Conservation (phyloP, 2,113 vertebrate genomes). For the Ardeotis arabs region DNA sequence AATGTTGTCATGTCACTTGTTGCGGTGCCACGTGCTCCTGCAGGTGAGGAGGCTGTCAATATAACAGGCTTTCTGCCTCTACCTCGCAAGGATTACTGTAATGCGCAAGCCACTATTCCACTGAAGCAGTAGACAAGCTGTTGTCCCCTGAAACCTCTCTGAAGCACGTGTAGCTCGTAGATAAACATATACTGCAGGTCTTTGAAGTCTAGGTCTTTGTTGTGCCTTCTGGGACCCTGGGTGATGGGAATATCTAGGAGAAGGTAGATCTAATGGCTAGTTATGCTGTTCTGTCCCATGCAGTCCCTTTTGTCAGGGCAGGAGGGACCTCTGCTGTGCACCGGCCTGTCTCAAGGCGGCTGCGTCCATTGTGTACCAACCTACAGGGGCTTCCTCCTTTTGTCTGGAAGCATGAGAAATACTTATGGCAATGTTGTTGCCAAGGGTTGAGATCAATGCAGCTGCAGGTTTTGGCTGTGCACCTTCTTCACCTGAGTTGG, state of each 20-base stretch:
- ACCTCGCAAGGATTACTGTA: background rate
- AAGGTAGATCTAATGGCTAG: background rate
- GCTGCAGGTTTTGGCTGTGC: background rate
- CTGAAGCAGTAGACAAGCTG: background rate
- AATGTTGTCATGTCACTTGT: background rate
- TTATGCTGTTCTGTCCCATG: background rate
- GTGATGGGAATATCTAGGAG: background rate
- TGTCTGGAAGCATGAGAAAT: constrained; percentile 4
- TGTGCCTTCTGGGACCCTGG: background rate
- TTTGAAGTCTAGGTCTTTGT: constrained; percentile 7
- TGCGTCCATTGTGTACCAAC: background rate
- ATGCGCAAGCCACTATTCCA: background rate
- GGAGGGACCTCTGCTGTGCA: background rate
- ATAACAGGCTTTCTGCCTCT: constrained; percentile 3
- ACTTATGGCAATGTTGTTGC: background rate
- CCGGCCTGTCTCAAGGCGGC: background rate
- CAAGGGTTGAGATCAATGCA: constrained; percentile 27
- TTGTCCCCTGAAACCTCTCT: background rate
- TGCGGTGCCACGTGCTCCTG: constrained; percentile 22
- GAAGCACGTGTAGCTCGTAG: background rate
- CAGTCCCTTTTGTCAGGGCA: background rate
- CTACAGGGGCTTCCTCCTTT: constrained; percentile 28
- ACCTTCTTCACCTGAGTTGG: background rate
- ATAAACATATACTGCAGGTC: background rate
- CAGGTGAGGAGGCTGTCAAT: constrained; percentile 16